These are phyloP conservation scores for Heliconius nattereri DNA, from an alignment of 1,140 invertebrate species.

Conservation along the genomic window DNA sequence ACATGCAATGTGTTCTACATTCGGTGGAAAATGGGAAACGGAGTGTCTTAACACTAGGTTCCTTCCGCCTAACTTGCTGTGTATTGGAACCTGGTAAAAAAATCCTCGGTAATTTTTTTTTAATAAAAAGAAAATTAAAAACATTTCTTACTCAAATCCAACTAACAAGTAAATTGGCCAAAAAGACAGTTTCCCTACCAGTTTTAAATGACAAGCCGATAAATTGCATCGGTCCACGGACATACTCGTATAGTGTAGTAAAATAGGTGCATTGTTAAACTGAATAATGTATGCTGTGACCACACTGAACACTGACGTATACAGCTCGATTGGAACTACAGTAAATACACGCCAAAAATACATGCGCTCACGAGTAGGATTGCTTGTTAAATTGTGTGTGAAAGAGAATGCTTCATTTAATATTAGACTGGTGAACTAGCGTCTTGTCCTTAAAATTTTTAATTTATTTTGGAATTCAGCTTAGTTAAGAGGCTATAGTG, in stretches of 20 bases:
- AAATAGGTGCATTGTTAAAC: constrained; percentile 33
- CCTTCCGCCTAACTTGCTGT: too few species aligned
- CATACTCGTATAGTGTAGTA: constrained; percentile 19
- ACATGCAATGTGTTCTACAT: too few species aligned
- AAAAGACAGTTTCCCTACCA: neutral
- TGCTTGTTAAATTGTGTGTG: constrained; percentile 1
- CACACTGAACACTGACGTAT: constrained; percentile 38
- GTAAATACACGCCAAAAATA: constrained; percentile 31
- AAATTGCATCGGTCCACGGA: constrained; percentile 9
- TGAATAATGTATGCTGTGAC: constrained; percentile 31
- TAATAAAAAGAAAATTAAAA: neutral
- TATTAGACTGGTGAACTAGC: neutral
- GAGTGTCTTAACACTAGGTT: too few species aligned
- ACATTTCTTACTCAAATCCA: neutral
- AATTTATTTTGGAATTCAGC: too few species aligned
- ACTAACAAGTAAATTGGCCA: neutral
- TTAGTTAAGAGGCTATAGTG: too few species aligned
- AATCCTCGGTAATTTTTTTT: too few species aligned
- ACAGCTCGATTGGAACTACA: constrained; percentile 29
- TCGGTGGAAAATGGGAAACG: too few species aligned
- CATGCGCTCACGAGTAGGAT: constrained; percentile 8
- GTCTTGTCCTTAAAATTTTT: too few species aligned
- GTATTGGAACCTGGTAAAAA: neutral
- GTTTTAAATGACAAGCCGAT: constrained; percentile 7
- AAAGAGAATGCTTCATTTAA: neutral